Percentiles rank a stretch among this genome's conserved stretches.
phyloP scores from a whole-genome alignment of 2,888 invertebrate species.

The Drosophila tripunctata region DNA sequence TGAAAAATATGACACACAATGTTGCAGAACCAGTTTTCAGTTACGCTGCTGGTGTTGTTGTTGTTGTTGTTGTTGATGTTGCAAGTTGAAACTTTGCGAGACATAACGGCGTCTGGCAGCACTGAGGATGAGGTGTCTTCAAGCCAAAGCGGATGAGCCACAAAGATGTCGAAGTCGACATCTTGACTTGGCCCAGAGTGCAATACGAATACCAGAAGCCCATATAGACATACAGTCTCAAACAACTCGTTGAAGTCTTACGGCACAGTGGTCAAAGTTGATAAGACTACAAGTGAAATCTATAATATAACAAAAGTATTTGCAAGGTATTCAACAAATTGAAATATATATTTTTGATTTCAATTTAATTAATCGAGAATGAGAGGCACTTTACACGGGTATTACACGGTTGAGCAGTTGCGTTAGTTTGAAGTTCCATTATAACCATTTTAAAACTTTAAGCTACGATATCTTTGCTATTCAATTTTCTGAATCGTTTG shows the following conservation, averaged over 20 bases:
- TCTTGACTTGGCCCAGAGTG: constrained; percentile 23
- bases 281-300: not conserved
- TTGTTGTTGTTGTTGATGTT: constrained; percentile 15
- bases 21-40: constrained; percentile 57
- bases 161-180: constrained; percentile 44
- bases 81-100: constrained; percentile 55
- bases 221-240: constrained; percentile 16
- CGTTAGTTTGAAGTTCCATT: too few relatives aligned
- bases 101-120: constrained; percentile 73
- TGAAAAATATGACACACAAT: constrained; percentile 59
- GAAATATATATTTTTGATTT: too few relatives aligned
- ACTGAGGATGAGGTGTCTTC: constrained; percentile 25
- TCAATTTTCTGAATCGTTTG: too few relatives aligned
- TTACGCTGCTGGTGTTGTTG: constrained; percentile 8
- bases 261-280: not conserved
- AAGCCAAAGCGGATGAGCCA: constrained; percentile 37
- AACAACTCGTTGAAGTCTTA: not conserved
- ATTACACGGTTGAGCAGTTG: too few relatives aligned
- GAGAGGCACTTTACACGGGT: too few relatives aligned
- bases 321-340: too few relatives aligned
- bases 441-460: too few relatives aligned
- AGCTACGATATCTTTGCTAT: too few relatives aligned
- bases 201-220: constrained; percentile 17
- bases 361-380: too few relatives aligned
- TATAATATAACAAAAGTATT: not conserved